Evolutionary conservation across 2,888 invertebrate species (phyloP), one percentile per base, ranked within the genome.

Genomic region (Malachius bipustulatus): DNA sequence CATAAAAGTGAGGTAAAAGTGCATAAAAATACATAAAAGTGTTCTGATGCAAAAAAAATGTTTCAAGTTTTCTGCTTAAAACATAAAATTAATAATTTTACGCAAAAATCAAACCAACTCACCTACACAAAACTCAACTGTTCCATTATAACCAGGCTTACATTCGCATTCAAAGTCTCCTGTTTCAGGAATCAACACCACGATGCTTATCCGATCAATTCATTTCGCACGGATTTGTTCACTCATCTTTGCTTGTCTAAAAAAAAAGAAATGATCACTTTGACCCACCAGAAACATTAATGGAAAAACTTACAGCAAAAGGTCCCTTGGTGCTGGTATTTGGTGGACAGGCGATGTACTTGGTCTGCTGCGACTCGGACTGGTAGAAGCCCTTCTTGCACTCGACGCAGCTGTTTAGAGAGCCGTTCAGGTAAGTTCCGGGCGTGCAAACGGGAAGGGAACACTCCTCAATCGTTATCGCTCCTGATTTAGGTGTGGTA

Each of bases 351-450:
- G 80, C 73, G 35, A 87, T 68, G 58, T 93, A 94, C 26, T 74
- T 71, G 0, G 84, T 83, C 56, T 94, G 89, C 54, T 91, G 89
- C 0, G 82, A 72, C 51, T 88, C 84, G 1, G 90, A 73, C 59
- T 91, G 94, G 59, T 89, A 96, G 38, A 77, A 87, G 43, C 90
- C 90, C 60, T 84, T 84, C 47, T 82, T 82, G 59, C 96, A 96
- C 40, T 77, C 74, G 32, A 84, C 67, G 55, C 96, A 96, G 48
- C 76, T 77, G 58, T 91, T 90, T 41, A 83, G 70, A 1, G 84
- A 85, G 13, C 77, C 78, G 59, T 93, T 89, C 48, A 94, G 70
- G 61, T 82, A 89, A 11, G 81, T 80, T 36, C 93, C 83, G 40
- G 84, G 76, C 30, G 72, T 70, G 59, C 90, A 90, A 33, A 88